Percentiles rank a stretch among this genome's conserved stretches.
These are phyloP conservation scores for Pseudocheirus occidentalis DNA, from an alignment of 2,797 vertebrate genomes.

Conservation along the genomic window DNA sequence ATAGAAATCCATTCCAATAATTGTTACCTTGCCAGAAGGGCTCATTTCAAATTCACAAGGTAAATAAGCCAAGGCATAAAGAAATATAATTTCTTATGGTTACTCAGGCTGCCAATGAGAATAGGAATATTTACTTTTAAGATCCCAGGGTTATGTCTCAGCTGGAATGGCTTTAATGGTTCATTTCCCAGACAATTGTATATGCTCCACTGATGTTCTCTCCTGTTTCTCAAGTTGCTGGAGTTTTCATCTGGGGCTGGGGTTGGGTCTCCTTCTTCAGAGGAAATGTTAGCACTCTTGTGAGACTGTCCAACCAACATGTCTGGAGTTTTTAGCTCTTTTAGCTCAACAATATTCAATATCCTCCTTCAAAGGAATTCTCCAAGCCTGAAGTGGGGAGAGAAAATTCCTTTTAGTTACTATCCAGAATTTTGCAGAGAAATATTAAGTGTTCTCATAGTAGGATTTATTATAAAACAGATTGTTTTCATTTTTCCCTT, in stretches of 20 bases:
- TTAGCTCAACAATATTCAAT: not conserved
- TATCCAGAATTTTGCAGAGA: no score
- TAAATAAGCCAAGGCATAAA: not conserved
- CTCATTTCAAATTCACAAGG: not conserved
- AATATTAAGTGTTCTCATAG: no score
- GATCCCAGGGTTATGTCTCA: not conserved
- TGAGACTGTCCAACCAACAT: not conserved
- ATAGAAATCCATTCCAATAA: not conserved
- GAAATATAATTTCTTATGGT: not conserved
- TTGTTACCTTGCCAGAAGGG: not conserved
- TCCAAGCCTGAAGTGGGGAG: not conserved
- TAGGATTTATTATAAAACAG: no score
- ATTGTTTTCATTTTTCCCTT: no score
- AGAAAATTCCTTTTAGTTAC: not conserved
- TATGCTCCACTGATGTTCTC: not conserved
- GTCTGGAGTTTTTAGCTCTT: not conserved
- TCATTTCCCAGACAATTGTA: not conserved
- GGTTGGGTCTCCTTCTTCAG: not conserved
- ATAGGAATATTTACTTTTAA: not conserved
- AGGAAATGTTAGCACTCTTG: not conserved
- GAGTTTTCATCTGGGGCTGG: not conserved
- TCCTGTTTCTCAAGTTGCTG: not conserved
- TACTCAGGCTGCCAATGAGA: not conserved
- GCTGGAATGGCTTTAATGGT: not conserved
- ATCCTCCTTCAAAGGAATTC: not conserved